Evolutionary conservation across 2,797 vertebrate genomes (phyloP).

Genomic region (Danio kyathit): DNA sequence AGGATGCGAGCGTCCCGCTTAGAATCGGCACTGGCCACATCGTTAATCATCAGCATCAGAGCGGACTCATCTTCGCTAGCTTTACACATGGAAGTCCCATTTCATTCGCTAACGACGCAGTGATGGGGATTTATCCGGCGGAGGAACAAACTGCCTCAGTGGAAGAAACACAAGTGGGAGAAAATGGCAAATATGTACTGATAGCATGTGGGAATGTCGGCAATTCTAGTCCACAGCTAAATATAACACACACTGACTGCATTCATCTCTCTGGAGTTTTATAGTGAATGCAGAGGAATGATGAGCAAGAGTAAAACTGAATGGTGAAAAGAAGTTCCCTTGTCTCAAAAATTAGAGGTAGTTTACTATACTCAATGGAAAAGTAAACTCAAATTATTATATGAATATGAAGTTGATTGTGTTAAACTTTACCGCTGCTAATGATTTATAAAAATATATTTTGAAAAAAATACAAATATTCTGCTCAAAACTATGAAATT

Average conservation of each 20-base stretch:
- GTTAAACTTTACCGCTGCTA: no score
- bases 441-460: no score
- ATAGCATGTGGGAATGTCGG: constrained; percentile 56
- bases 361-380: no score
- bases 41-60: constrained; percentile 57
- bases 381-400: no score
- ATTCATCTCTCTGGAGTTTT: constrained; percentile 52
- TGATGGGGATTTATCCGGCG: constrained; percentile 37
- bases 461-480: no score
- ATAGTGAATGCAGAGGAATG: constrained; percentile 47
- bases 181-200: constrained; percentile 13
- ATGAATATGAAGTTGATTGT: no score
- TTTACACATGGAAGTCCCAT: constrained; percentile 54
- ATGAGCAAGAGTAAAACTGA: no score
- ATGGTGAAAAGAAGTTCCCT: no score
- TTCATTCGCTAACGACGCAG: constrained; percentile 47
- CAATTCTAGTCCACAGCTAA: constrained; percentile 49
- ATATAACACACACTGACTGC: constrained; percentile 51
- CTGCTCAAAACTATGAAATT: no score
- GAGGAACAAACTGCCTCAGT: constrained; percentile 33
- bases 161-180: constrained; percentile 23
- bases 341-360: no score
- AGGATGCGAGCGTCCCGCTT: constrained; percentile 49
- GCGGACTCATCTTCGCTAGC: constrained; percentile 49
- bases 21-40: constrained; percentile 46